Conservation (phyloP, 2,113 vertebrate species). For the Canis aureus region DNA sequence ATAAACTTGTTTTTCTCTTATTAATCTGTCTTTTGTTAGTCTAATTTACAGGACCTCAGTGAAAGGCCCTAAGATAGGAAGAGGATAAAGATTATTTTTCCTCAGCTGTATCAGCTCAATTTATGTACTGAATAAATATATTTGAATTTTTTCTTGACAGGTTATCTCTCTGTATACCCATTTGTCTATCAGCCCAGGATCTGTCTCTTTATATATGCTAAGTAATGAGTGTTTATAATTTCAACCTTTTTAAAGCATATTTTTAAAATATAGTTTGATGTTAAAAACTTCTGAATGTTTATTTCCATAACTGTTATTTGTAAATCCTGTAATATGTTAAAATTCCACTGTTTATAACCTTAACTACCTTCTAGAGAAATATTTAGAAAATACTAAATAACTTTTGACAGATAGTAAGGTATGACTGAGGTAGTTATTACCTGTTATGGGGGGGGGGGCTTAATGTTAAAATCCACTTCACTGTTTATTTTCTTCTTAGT, state of each 20-base stretch:
- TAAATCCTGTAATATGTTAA: neutral
- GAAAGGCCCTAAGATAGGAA: neutral
- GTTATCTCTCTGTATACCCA: neutral
- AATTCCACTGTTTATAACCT: neutral
- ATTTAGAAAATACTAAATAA: neutral
- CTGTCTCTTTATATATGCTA: neutral
- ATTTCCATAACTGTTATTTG: constrained; percentile 6
- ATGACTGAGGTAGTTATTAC: neutral
- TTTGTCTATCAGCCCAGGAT: neutral
- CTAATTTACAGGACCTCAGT: neutral
- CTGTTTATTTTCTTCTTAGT: neutral
- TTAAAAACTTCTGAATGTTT: neutral
- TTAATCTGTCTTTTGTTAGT: neutral
- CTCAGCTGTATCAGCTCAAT: neutral
- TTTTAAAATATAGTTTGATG: neutral
- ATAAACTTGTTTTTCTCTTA: neutral
- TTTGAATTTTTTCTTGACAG: neutral
- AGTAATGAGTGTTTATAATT: neutral
- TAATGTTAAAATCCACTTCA: neutral
- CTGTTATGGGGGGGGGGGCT: neutral
- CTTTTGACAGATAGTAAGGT: neutral
- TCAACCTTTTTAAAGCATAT: neutral
- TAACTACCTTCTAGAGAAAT: neutral
- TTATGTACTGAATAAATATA: neutral
- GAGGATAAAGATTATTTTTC: neutral